A percentile compares a stretch with the other conserved stretches of the same genome.
phyloP scores from a whole-genome alignment of 1,140 invertebrate species.

The Orchesella cincta region DNA sequence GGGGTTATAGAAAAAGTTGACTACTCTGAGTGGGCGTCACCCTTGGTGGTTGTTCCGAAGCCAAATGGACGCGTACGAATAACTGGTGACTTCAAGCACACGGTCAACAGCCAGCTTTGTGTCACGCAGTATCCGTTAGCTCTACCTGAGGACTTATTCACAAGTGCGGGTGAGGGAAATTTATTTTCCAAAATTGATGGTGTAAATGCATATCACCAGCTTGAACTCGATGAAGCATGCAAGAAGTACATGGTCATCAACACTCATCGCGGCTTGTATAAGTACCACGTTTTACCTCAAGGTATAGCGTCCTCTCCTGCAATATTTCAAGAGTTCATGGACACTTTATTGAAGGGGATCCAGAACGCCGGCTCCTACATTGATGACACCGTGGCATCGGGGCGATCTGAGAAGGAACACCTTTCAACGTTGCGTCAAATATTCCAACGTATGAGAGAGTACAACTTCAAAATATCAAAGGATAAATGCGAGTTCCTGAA shows the following conservation, averaged over 20 bases:
- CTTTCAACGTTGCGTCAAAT: constrained; percentile 44
- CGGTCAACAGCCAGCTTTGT: constrained; percentile 51
- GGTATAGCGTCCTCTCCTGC: constrained; percentile 45
- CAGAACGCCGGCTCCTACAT: constrained; percentile 49
- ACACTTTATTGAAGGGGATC: constrained; percentile 52
- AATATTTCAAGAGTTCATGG: constrained; percentile 57
- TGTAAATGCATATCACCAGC: constrained; percentile 50
- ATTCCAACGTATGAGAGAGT: constrained; percentile 43
- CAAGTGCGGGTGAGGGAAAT: constrained; percentile 42
- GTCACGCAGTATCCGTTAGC: constrained; percentile 52
- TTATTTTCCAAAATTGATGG: constrained; percentile 52
- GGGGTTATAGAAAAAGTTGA: constrained; percentile 52
- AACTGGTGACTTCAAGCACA: constrained; percentile 54
- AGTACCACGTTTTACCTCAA: constrained; percentile 36
- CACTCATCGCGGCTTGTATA: constrained; percentile 52
- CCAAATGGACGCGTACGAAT: constrained; percentile 54
- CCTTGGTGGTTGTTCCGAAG: constrained; percentile 54
- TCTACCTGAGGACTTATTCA: constrained; percentile 47
- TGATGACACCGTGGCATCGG: constrained; percentile 56
- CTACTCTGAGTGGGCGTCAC: constrained; percentile 54
- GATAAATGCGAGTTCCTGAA: constrained; percentile 3
- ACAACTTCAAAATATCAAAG: constrained; percentile 41
- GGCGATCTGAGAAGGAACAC: constrained; percentile 49
- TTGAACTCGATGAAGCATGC: constrained; percentile 51
- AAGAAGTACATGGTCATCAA: constrained; percentile 50